phyloP scores from a whole-genome alignment of 2,113 vertebrate genomes.

The Proteles cristata region DNA sequence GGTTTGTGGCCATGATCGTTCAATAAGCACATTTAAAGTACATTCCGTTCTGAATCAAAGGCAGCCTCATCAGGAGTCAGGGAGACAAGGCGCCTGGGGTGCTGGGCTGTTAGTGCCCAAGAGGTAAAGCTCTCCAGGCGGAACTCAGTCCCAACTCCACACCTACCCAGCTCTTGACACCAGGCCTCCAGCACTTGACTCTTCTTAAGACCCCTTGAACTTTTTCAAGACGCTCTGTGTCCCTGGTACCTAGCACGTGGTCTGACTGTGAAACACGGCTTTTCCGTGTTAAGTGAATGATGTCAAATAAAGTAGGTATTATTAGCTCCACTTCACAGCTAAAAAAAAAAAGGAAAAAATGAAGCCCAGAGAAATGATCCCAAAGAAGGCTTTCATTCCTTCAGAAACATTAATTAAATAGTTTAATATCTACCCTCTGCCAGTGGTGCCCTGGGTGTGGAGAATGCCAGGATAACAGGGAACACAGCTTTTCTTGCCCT shows the following conservation, averaged over 20 bases:
- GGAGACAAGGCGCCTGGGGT: slow-evolving; percentile 1
- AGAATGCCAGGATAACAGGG: not conserved
- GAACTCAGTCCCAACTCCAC: not conserved
- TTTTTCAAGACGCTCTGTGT: not conserved
- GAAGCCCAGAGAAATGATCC: not conserved
- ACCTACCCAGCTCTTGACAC: not conserved
- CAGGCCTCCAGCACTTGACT: not conserved
- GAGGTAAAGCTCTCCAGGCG: not conserved
- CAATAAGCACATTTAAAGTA: slow-evolving; percentile 70
- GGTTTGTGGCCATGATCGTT: slow-evolving; percentile 55
- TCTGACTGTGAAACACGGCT: not conserved
- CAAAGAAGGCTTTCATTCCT: not conserved
- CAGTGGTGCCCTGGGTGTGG: not conserved
- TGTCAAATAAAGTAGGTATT: not conserved
- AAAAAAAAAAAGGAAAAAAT: not conserved
- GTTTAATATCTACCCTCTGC: not conserved
- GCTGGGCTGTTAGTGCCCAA: fast-evolving
- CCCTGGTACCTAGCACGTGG: not conserved
- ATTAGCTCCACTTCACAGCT: not conserved
- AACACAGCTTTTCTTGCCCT: not conserved
- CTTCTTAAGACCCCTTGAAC: not conserved
- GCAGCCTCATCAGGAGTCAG: slow-evolving; percentile 11
- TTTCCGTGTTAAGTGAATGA: not conserved
- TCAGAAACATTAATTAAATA: not conserved
- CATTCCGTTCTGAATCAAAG: slow-evolving; percentile 65